phyloP scores from a whole-genome alignment of 2,797 vertebrate species.

The Champsocephalus esox region DNA sequence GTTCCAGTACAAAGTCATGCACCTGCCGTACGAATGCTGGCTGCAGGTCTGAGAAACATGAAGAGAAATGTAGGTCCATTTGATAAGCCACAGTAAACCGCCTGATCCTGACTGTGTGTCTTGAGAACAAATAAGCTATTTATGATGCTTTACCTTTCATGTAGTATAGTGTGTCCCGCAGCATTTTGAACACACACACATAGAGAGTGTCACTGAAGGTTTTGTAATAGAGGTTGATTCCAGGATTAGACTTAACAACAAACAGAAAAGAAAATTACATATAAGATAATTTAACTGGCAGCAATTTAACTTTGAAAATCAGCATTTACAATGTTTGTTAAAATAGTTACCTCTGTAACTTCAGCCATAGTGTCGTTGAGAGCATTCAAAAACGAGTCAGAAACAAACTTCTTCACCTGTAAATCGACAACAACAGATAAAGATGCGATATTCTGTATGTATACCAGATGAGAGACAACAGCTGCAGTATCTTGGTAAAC shows the following conservation, averaged over 20 bases:
- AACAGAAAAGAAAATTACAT: slow-evolving; percentile 35
- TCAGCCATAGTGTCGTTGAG: slow-evolving; percentile 87
- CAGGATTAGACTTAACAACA: slow-evolving; percentile 83
- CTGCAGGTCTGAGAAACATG: slow-evolving; percentile 85
- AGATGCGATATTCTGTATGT: neutral
- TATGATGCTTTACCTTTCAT: slow-evolving; percentile 89
- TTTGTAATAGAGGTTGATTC: slow-evolving; percentile 89
- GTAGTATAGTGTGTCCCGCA: slow-evolving; percentile 94
- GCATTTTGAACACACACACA: slow-evolving; percentile 97
- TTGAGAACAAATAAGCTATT: slow-evolving; percentile 6
- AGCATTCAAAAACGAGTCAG: slow-evolving; percentile 90
- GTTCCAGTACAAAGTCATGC: slow-evolving; percentile 96
- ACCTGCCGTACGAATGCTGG: slow-evolving; percentile 92
- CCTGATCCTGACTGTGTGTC: neutral
- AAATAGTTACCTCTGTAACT: slow-evolving; percentile 86
- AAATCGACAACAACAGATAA: slow-evolving; percentile 17
- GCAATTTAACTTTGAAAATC: neutral
- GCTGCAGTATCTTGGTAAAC: neutral
- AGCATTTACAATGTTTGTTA: neutral
- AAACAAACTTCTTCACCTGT: slow-evolving; percentile 92
- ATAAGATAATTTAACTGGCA: slow-evolving; percentile 24
- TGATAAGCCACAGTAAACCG: neutral
- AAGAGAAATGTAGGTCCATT: neutral
- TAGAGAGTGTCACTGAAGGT: slow-evolving; percentile 94
- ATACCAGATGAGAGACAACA: neutral